Evolutionary conservation across 1,140 invertebrate genomes (phyloP).

Genomic region (Melitaea cinxia): DNA sequence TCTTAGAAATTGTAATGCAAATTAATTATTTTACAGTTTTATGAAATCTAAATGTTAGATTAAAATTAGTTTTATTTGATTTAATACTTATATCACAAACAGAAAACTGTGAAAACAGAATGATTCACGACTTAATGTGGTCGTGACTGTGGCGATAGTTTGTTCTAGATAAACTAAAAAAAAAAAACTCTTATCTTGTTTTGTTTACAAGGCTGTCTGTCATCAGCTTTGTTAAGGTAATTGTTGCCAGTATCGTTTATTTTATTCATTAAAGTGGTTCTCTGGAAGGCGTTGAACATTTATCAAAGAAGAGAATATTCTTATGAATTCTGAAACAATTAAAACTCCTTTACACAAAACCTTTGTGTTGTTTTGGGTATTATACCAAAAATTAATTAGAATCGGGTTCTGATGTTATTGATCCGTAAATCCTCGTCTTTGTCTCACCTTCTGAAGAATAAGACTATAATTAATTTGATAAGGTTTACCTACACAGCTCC

Average conservation of each 20-base stretch:
- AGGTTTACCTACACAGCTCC: not conserved
- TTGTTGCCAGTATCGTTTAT: not conserved
- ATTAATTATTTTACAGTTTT: not conserved
- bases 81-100: not conserved
- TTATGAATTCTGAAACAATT: constrained; percentile 23
- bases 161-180: not conserved
- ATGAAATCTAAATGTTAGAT: not conserved
- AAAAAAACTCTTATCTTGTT: too few relatives aligned
- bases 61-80: not conserved
- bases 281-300: constrained; percentile 8
- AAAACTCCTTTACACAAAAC: constrained; percentile 12
- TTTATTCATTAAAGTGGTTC: constrained; percentile 10
- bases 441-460: constrained; percentile 11
- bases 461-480: not conserved
- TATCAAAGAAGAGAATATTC: constrained; percentile 20
- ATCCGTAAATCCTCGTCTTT: constrained; percentile 14
- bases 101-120: not conserved
- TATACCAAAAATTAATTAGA: constrained; percentile 27
- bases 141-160: not conserved
- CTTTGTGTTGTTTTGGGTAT: constrained; percentile 23
- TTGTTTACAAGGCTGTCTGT: too few relatives aligned
- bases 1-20: too few relatives aligned
- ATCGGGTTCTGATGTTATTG: constrained; percentile 15
- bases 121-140: not conserved
- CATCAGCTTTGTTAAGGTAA: not conserved